These are phyloP conservation scores for Austrofundulus limnaeus DNA, from an alignment of 2,113 vertebrate genomes.

Conservation along the genomic window DNA sequence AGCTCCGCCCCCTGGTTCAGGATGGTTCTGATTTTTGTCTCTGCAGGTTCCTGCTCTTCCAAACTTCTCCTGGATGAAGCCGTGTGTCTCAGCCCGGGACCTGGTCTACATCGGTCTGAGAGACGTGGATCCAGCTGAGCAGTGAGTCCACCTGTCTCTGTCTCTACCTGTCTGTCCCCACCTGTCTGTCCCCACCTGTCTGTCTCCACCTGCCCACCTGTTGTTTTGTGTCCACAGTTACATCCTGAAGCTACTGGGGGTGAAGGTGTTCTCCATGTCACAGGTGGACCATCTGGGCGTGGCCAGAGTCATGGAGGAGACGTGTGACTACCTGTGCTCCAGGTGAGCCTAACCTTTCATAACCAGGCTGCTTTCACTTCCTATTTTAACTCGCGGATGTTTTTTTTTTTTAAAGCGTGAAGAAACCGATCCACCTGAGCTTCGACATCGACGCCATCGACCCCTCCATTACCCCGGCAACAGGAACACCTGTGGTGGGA, in stretches of 20 bases:
- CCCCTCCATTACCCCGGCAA: slow-evolving; percentile 77
- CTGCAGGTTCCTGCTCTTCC: slow-evolving; percentile 67
- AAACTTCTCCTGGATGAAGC: slow-evolving; percentile 77
- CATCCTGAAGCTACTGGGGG: slow-evolving; percentile 74
- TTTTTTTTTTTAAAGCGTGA: slow-evolving; percentile 48
- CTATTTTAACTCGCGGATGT: neutral
- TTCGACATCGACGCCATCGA: slow-evolving; percentile 82
- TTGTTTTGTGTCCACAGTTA: slow-evolving; percentile 25
- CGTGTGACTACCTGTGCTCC: slow-evolving; percentile 72
- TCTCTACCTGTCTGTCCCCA: no score
- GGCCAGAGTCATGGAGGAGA: slow-evolving; percentile 79
- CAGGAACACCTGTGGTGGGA: slow-evolving; percentile 77
- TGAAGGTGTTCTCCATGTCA: slow-evolving; percentile 77
- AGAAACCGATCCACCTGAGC: slow-evolving; percentile 81
- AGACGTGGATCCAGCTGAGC: slow-evolving; percentile 80
- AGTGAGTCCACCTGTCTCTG: slow-evolving; percentile 53
- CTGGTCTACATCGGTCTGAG: slow-evolving; percentile 80
- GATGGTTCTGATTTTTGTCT: neutral
- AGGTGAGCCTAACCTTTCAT: slow-evolving; percentile 48
- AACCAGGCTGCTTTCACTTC: neutral
- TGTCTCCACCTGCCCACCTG: no score
- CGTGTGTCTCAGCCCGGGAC: slow-evolving; percentile 73
- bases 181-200: no score
- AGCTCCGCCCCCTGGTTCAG: neutral
- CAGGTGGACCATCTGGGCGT: slow-evolving; percentile 77